Base-by-base conservation (phyloP, 2,113 vertebrate genomes). In the Zingel zingel region DNA sequence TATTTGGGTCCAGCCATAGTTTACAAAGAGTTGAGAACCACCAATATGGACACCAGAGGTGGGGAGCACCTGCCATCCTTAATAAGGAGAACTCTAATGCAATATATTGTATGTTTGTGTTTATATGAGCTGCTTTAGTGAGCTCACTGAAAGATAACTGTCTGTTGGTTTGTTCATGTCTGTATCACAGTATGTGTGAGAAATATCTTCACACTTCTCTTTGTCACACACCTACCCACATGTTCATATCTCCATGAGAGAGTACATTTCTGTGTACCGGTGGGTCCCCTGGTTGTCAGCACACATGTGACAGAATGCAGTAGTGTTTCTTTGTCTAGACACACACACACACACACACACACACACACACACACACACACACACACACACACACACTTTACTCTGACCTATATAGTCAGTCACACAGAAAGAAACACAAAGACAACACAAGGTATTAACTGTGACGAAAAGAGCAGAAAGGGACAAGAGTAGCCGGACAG, bases 371-470 rank as follows among this genome's bases (percentile, higher is more conserved):
- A 43, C 39, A 11, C 39, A 68, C n/a, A 63, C 11, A n/a, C 30
- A 68, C 33, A 48, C 36, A 21, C 6, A 8, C 48, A 68, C 5
- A 45, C 61, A n/a, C 56, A 75, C 61, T 69, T 87, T 77, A 74
- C 45, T 25, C 84, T 92, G 92, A 93, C 93, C 93, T 86, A 91
- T 67, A 89, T 89, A 89, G 74, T 63, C 87, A 89, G 81, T 86
- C 87, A 65, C 79, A 85, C 68, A 61, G 58, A 82, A 63, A 69
- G 82, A 90, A 58, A n/a, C 45, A 50, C 7, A 80, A 18, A 66
- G 23, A n/a, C 71, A n/a, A 72, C 48, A 70, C 48, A 80, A 64
- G 45, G 63, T 65, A 68, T 78, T 81, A 71, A 48, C 36, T 43
- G 63, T 33, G 23, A 62, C 18, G 48, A 25, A 78, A 74, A 87